Conservation (phyloP, 2,888 invertebrate genomes). For the Lycia hirtaria region DNA sequence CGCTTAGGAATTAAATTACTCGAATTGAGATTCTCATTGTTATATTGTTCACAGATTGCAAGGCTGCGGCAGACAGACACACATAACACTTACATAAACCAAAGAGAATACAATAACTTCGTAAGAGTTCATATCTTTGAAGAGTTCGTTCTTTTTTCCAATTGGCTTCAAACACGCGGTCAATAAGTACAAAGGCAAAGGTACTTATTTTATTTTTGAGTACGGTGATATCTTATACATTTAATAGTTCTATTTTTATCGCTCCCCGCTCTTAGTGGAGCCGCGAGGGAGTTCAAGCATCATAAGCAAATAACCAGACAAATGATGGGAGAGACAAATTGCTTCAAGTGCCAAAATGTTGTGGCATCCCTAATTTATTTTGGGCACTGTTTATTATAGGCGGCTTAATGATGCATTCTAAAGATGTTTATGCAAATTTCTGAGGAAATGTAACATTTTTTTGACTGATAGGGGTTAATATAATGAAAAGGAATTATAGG, state of each 20-base stretch:
- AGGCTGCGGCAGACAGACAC: no score
- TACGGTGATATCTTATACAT: no score
- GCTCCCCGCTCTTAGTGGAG: conserved; percentile 23
- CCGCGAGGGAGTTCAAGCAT: conserved; percentile 1
- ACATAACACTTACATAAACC: no score
- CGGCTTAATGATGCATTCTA: conserved; percentile 33
- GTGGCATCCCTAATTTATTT: conserved; percentile 52
- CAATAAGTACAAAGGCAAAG: no score
- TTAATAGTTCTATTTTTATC: neutral
- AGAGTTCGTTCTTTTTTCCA: no score
- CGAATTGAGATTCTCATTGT: no score
- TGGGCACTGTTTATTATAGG: conserved; percentile 32
- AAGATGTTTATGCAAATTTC: conserved; percentile 8
- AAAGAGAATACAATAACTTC: no score
- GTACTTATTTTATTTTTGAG: no score
- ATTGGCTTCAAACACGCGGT: no score
- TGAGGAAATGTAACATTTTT: neutral
- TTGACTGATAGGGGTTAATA: conserved; percentile 18
- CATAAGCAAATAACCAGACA: conserved; percentile 67
- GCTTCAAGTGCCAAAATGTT: conserved; percentile 59
- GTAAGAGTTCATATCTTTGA: no score
- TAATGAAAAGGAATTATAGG: conserved; percentile 12
- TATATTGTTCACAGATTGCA: no score
- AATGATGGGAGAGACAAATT: conserved; percentile 73
- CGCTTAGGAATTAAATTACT: no score